Conservation (phyloP, 2,113 vertebrate species). For the Oryzias woworae region DNA sequence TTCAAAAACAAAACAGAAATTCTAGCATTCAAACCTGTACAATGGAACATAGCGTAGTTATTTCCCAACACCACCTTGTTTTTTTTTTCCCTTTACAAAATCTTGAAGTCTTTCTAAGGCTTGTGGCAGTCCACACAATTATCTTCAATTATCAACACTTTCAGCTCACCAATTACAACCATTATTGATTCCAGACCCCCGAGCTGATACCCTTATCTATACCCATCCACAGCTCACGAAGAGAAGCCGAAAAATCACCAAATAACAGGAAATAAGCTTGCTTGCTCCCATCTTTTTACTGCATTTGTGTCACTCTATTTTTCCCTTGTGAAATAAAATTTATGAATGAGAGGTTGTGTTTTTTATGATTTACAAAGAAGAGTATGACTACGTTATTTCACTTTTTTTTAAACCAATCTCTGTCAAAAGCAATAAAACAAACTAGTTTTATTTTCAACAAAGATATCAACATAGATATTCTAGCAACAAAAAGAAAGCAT, state of each 20-base stretch:
- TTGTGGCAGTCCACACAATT: slow-evolving; percentile 63
- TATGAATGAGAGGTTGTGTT: not conserved
- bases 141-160: slow-evolving; percentile 76
- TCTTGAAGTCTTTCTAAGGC: slow-evolving; percentile 47
- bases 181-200: slow-evolving; percentile 69
- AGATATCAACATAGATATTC: not conserved
- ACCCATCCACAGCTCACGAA: slow-evolving; percentile 39
- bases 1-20: not conserved
- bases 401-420: not conserved
- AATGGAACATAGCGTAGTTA: not conserved
- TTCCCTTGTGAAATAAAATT: slow-evolving; percentile 35
- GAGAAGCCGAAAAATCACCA: slow-evolving; percentile 42
- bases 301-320: slow-evolving; percentile 19
- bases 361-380: not conserved
- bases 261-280: slow-evolving; percentile 45
- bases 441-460: not conserved
- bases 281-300: slow-evolving; percentile 38
- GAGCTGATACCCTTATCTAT: slow-evolving; percentile 63
- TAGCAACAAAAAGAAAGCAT: not conserved
- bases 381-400: not conserved
- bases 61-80: slow-evolving; percentile 22
- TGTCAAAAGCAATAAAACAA: not conserved
- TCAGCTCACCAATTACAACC: slow-evolving; percentile 71
- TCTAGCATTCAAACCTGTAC: not conserved
- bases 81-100: slow-evolving; percentile 15